A percentile compares a stretch with the other conserved stretches of the same genome.
These are phyloP conservation scores for Bombus sibiricus DNA, from an alignment of 1,140 invertebrate species.

Conservation along the genomic window DNA sequence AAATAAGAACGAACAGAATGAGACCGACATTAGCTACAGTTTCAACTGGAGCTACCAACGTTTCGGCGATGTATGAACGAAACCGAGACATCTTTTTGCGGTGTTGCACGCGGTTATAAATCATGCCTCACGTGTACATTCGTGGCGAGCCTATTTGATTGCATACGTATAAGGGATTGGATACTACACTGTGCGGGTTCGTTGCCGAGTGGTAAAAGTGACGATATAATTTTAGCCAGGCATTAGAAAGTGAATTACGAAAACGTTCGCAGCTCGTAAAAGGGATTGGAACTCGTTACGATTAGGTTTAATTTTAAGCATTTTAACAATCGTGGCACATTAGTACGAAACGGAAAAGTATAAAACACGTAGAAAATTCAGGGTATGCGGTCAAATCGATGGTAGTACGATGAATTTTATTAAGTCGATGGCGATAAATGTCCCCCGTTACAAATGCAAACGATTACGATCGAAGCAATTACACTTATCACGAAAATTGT, in stretches of 20 bases:
- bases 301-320: constrained; percentile 59
- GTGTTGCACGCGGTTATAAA: constrained; percentile 52
- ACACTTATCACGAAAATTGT: too few species aligned
- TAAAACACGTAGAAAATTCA: too few species aligned
- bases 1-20: not conserved
- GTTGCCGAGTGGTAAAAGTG: constrained; percentile 59
- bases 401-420: constrained; percentile 16
- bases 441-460: too few species aligned
- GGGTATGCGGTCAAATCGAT: too few species aligned
- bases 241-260: constrained; percentile 69
- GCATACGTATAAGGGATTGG: constrained; percentile 46
- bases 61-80: constrained; percentile 40
- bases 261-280: constrained; percentile 58
- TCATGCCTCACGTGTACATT: constrained; percentile 48
- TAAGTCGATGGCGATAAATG: not conserved
- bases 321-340: constrained; percentile 13
- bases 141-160: constrained; percentile 46
- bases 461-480: too few species aligned
- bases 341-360: not conserved
- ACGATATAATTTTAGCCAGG: constrained; percentile 67
- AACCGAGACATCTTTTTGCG: constrained; percentile 56
- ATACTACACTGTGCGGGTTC: constrained; percentile 13
- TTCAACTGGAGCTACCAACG: not conserved
- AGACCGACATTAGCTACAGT: not conserved
- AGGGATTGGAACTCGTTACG: constrained; percentile 41